Conservation (phyloP, 2,888 invertebrate species). For the Mayetiola destructor region DNA sequence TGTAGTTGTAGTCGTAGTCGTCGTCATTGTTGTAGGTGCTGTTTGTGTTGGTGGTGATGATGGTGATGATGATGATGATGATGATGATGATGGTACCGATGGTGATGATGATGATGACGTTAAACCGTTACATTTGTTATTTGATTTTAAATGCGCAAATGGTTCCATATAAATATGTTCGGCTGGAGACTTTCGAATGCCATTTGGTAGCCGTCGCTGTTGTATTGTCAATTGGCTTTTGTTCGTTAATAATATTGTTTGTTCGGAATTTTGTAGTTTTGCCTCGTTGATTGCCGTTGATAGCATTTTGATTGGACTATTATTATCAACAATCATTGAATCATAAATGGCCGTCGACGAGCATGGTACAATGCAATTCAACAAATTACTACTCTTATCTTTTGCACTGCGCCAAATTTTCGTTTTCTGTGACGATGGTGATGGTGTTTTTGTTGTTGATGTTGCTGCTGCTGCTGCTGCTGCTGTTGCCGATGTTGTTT, state of each 20-base stretch:
- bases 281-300: too few relatives aligned
- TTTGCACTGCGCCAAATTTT: not conserved
- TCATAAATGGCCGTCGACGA: not conserved
- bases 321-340: not conserved
- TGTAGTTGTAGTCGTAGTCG: not conserved
- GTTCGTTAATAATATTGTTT: too few relatives aligned
- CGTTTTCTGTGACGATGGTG: too few relatives aligned
- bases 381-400: conserved; percentile 5
- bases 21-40: not conserved
- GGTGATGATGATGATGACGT: not conserved
- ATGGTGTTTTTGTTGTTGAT: not conserved
- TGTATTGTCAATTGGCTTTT: not conserved
- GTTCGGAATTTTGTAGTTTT: too few relatives aligned
- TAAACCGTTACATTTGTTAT: not conserved
- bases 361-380: conserved; percentile 17
- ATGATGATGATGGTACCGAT: not conserved
- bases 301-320: not conserved
- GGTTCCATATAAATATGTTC: conserved; percentile 26
- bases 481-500: conserved; percentile 8
- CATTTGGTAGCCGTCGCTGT: not conserved
- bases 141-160: conserved; percentile 22
- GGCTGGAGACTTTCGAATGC: conserved; percentile 12
- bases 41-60: not conserved
- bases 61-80: not conserved
- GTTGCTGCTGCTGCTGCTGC: not conserved